Conservation (phyloP, 2,888 invertebrate species). For the Mesopsocus fuscifrons region DNA sequence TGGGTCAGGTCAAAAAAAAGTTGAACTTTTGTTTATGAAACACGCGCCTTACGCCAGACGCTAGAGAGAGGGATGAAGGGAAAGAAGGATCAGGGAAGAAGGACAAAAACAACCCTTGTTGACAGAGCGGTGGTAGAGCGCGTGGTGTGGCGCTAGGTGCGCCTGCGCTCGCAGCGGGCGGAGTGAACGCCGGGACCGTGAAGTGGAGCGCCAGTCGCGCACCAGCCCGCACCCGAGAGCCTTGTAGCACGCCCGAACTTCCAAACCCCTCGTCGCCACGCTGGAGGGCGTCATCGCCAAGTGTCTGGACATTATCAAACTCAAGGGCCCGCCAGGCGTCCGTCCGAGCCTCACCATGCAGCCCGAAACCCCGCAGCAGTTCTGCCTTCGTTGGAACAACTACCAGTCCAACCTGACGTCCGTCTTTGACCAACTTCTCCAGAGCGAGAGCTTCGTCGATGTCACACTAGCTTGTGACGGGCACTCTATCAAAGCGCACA, state of each 20-base stretch:
- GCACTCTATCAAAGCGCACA: constrained; percentile 78
- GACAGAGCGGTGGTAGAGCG: not conserved
- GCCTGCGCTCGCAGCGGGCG: not conserved
- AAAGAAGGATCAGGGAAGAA: no score
- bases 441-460: constrained; percentile 78
- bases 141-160: not conserved
- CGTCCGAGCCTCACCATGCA: constrained; percentile 13
- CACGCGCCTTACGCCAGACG: no score
- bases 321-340: not conserved
- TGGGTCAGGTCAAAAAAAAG: no score
- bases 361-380: constrained; percentile 45
- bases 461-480: constrained; percentile 85
- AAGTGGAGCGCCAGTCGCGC: no score
- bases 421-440: constrained; percentile 74
- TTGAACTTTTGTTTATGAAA: no score
- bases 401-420: constrained; percentile 77
- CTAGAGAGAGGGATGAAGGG: no score
- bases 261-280: no score
- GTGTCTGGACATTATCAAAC: constrained; percentile 9
- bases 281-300: constrained; percentile 8
- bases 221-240: no score
- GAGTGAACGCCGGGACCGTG: no score
- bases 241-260: no score
- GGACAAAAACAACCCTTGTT: not conserved
- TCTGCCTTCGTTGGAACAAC: constrained; percentile 85